Conservation (phyloP, 1,140 invertebrate genomes). For the Camponotus floridanus region DNA sequence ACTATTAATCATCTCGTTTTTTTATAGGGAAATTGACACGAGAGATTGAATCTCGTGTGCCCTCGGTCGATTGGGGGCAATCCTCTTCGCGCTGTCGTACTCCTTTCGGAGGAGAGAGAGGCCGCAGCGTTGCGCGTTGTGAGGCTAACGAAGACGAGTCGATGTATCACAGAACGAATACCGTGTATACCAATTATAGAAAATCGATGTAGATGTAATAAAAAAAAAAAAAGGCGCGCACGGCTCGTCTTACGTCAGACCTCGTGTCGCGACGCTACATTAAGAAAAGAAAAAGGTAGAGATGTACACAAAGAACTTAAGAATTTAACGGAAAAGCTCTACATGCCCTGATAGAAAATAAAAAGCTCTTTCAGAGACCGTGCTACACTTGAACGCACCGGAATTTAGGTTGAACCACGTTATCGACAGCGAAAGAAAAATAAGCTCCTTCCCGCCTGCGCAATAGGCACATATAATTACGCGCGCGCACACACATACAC, state of each 20-base stretch:
- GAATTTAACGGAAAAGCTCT: constrained; percentile 71
- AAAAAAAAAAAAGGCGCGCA: neutral
- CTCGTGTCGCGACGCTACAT: constrained; percentile 70
- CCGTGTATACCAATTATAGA: neutral
- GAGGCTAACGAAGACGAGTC: constrained; percentile 69
- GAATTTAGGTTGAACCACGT: constrained; percentile 83
- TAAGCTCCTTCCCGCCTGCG: constrained; percentile 80
- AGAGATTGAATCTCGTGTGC: constrained; percentile 53
- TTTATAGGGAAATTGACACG: constrained; percentile 41
- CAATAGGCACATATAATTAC: constrained; percentile 79
- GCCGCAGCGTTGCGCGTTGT: constrained; percentile 70
- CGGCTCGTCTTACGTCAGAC: constrained; percentile 55
- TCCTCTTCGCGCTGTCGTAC: constrained; percentile 63
- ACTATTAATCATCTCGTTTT: constrained; percentile 19
- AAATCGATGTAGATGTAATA: constrained; percentile 1
- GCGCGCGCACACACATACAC: neutral
- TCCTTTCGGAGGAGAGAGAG: constrained; percentile 79
- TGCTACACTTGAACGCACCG: constrained; percentile 84
- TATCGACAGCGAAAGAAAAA: constrained; percentile 80
- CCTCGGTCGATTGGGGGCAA: constrained; percentile 49
- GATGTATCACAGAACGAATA: neutral
- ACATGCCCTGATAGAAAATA: constrained; percentile 77
- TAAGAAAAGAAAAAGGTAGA: constrained; percentile 56
- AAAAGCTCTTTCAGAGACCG: constrained; percentile 82
- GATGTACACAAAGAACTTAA: constrained; percentile 56